phyloP scores from a whole-genome alignment of 2,888 invertebrate species.

The Pardosa pseudoannulata region DNA sequence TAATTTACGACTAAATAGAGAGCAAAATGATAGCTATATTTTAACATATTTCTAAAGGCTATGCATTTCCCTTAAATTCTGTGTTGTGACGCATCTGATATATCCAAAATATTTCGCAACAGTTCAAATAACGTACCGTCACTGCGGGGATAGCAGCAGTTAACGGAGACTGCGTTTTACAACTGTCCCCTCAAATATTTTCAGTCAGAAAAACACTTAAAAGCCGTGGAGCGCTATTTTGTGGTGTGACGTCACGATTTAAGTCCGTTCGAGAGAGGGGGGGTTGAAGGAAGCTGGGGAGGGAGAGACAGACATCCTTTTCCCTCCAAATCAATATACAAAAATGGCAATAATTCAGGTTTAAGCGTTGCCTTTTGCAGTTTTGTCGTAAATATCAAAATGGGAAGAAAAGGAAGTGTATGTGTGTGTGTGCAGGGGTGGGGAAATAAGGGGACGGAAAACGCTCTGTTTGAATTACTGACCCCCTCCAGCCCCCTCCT shows the following conservation, averaged over 20 bases:
- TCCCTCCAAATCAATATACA: conserved; percentile 62
- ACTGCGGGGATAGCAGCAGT: no score
- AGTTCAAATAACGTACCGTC: no score
- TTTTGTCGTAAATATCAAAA: conserved; percentile 71
- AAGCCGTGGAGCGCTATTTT: conserved; percentile 4
- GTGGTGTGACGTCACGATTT: conserved; percentile 15
- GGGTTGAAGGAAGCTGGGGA: background rate
- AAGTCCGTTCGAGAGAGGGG: background rate
- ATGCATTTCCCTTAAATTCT: no score
- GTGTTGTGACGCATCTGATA: no score
- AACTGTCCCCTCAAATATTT: background rate
- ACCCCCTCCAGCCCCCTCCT: no score
- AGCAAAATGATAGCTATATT: no score
- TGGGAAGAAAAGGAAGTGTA: conserved; percentile 5
- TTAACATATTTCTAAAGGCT: no score
- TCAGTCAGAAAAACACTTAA: conserved; percentile 3
- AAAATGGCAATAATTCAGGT: conserved; percentile 72
- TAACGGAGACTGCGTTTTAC: background rate
- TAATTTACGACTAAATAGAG: no score
- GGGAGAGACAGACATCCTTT: background rate
- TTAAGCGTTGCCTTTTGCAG: conserved; percentile 66
- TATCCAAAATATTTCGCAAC: no score
- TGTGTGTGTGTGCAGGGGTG: no score
- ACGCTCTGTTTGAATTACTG: conserved; percentile 49
- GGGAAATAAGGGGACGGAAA: conserved; percentile 17